Evolutionary conservation across 2,888 invertebrate genomes (phyloP).

Genomic region (Eilema griseolum): DNA sequence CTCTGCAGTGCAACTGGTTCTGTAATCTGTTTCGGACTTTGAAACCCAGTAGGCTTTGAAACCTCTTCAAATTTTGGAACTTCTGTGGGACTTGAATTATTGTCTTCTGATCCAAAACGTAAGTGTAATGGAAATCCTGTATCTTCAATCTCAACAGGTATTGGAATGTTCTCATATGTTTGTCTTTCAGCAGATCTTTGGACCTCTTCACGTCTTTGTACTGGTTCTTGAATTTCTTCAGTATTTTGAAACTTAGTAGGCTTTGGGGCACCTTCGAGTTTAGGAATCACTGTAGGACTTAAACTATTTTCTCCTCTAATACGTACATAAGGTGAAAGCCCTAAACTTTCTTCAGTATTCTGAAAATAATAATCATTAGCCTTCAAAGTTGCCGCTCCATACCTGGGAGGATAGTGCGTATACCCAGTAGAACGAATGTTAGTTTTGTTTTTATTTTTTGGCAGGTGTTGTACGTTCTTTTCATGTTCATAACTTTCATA

Average conservation of each 20-base stretch:
- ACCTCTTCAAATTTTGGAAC: not conserved
- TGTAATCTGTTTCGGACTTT: not conserved
- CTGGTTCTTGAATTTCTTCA: not conserved
- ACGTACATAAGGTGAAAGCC: not conserved
- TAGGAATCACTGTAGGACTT: not conserved
- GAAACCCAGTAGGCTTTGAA: not conserved
- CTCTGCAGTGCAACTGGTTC: too few relatives aligned
- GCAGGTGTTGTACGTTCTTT: slow-evolving; percentile 10
- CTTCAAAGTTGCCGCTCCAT: slow-evolving; percentile 41
- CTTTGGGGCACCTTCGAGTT: too few relatives aligned
- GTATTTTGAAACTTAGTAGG: not conserved
- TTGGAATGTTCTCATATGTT: not conserved
- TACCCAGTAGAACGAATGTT: slow-evolving; percentile 33
- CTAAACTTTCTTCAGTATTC: slow-evolving; percentile 4
- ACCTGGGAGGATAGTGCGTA: slow-evolving; percentile 48
- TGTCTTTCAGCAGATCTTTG: slow-evolving; percentile 2
- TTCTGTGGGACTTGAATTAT: not conserved
- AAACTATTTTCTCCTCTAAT: not conserved
- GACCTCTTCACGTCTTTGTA: not conserved
- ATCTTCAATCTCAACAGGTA: not conserved
- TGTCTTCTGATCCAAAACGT: not conserved
- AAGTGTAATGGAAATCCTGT: not conserved
- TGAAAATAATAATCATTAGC: slow-evolving; percentile 22
- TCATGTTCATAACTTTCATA: slow-evolving; percentile 15
- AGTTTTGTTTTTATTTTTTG: slow-evolving; percentile 38